Base-by-base conservation (phyloP, 2,113 vertebrate genomes). In the Hyla sarda region DNA sequence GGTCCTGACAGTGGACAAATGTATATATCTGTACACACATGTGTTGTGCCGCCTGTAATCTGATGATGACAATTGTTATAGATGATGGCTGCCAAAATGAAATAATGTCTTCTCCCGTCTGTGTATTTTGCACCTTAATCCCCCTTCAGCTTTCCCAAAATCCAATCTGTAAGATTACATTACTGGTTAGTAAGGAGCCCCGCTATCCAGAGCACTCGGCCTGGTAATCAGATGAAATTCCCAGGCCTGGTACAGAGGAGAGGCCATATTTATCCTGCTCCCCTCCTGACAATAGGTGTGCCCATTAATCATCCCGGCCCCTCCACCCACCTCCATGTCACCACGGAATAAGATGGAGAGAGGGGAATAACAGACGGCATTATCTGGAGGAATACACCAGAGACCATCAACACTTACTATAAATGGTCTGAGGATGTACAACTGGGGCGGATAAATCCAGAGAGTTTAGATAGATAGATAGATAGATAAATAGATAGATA, bases 221-320 rank as follows among this genome's bases (percentile, higher is more conserved):
- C 67, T 1, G 1, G 67, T 87, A 87, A 87, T 87, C 65, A 60
- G 52, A 87, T 87, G 37, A 87, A 56, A 72, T 84, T 86, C 52
- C 67, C 77, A 12, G 78, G 34, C 37, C 85, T 30, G 19, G 10
- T 56, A 79, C 50, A 45, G 34, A 74, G 48, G 32, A 62, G 85
- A 71, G 85, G 77, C 50, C 78, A 87, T 74, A 74, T 87, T 47
- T 82, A 81, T 86, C 76, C 54, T n/a, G 67, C 34, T 87, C 50
- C n/a, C 69, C 85, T 50, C 77, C 79, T 87, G 77, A 87, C 85
- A 87, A 87, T 82, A 82, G 67, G 85, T 87, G 78, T 58, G 32
- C 60, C 85, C 85, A 87, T 87, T 87, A 48, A 82, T 87, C 85
- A 82, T 82, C 52, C 41, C 28, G 0, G 12, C 67, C 67, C 37